Evolutionary conservation across 2,888 invertebrate genomes (phyloP), one percentile per base, ranked within the genome.

Genomic region (Ichneumoninae sp.): DNA sequence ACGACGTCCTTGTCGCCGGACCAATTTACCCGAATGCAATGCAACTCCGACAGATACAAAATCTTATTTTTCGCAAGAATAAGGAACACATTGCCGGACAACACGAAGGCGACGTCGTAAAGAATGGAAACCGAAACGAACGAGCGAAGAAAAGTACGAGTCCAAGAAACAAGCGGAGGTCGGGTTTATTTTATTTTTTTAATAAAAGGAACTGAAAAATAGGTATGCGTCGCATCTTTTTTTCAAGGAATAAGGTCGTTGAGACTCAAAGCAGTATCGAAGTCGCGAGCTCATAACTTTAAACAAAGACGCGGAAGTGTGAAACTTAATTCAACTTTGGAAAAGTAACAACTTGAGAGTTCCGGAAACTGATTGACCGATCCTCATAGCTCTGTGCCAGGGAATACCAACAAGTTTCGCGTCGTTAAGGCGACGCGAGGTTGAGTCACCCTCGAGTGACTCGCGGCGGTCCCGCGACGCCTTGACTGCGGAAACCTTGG

Each of bases 51-150:
- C 52, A 16, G 19, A 65, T 54, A 44, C 16, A 72, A 72, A 79
- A 72, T 13, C 19, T 19, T 72, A 72, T 79, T 79, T 79, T 54
- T 72, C 65, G 71, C 54, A 19, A 54, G 44, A 79, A 79, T 65
- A 72, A 65, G 71, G 13, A 22, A 13, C 52, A 30, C 5, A 57
- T n/a, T 44, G 68, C 26, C 16, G 60, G 30, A 22, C 50, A 44
- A 6, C 19, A 16, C 40, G 54, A 57, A 30, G 33, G 36, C 22
- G 10, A 33, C 40, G 62, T 70, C 62, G n/a, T 66, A 79, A 33
- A 33, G 19, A 13, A 65, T 65, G 26, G 62, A 65, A 30, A 62
- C 52, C 44, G 69, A 57, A 44, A 26, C 33, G 13, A 50, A 10
- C 22, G 54, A n/a, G 44, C 44, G 36, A 57, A 4, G 68, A 57